Evolutionary conservation across 2,888 invertebrate genomes (phyloP), one percentile per base, ranked within the genome.

Genomic region (Vesta saturnalis): DNA sequence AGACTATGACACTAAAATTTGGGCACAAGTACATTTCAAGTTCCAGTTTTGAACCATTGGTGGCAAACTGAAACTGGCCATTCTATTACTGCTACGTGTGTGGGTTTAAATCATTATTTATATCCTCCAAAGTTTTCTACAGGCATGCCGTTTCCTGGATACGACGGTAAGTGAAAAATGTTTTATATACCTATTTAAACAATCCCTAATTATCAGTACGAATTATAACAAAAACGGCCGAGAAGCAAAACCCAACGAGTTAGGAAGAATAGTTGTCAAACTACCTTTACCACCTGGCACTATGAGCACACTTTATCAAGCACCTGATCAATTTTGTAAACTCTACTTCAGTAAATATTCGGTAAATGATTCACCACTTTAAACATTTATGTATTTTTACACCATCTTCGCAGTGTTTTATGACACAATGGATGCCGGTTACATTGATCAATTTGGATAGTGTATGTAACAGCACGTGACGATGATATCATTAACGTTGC

Each of bases 41-140:
- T 91, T 6, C 93, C 94, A 0, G 88, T 95, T 1, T 82, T 96
- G 60, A 97, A 97, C 82, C 94, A 97, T 83, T 97, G 96, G 96
- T 97, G 97, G 97, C 97, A 97, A 85, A 97, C 97, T 1, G 97
- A 97, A 85, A 94, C 95, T 0, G 97, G 97, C 0, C 94, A 95
- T 69, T 91, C 96, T 0, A 93, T 97, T 64, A 94, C 96, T 0
- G 92, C 95, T 0, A 90, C 93, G 0, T 94, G 94, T 79, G 80
- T 93, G 6, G 96, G 95, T 0, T 89, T 94, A 47, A 91, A 89
- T 0, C 89, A 92, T 46, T 90, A 87, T 78, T 85, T 89, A 0
- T 86, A 88, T 70, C 93, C 94, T 0, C 94, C 94, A 0, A 89
- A 88, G 73, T 90, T 90, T 76, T 80, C 93, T 0, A 92, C 95